phyloP scores from a whole-genome alignment of 37 sponge, comb jelly and placozoan genomes.

The Crambe crambe region DNA sequence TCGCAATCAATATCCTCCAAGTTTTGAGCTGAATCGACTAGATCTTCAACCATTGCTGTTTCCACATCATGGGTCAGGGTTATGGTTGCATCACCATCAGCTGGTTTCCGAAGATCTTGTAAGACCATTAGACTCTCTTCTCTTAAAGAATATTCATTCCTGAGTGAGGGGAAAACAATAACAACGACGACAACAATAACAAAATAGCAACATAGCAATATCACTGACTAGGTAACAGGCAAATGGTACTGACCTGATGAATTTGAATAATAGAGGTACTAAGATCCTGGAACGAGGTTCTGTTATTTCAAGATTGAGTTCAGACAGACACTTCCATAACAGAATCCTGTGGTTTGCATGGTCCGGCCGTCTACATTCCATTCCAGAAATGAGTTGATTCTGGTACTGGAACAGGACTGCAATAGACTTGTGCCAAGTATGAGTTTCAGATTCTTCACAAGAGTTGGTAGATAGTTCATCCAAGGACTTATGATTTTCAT shows the following conservation, averaged over 20 bases:
- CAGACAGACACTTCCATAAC: slow-evolving; percentile 71
- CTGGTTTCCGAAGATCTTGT: slow-evolving; percentile 34
- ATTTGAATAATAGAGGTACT: slow-evolving; percentile 71
- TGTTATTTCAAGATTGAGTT: slow-evolving; percentile 23
- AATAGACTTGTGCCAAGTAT: slow-evolving; percentile 17
- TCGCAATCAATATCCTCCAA: slow-evolving; percentile 8
- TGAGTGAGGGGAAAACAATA: not conserved
- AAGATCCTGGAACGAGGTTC: slow-evolving; percentile 71
- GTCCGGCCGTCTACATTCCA: slow-evolving; percentile 66
- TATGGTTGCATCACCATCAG: not conserved
- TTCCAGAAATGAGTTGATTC: not conserved
- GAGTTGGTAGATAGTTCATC: not conserved
- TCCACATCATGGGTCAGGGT: not conserved
- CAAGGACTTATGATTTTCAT: not conserved
- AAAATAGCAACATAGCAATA: slow-evolving; percentile 1
- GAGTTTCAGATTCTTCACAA: not conserved
- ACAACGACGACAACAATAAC: not conserved
- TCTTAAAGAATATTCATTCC: slow-evolving; percentile 44
- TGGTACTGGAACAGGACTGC: slow-evolving; percentile 14
- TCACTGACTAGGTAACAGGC: too few species aligned
- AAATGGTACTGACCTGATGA: too few species aligned
- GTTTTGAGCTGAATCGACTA: not conserved
- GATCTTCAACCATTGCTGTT: not conserved
- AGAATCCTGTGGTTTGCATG: slow-evolving; percentile 66
- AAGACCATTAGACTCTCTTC: slow-evolving; percentile 52